phyloP scores from a whole-genome alignment of 2,797 vertebrate genomes.

The Phoebastria nigripes region DNA sequence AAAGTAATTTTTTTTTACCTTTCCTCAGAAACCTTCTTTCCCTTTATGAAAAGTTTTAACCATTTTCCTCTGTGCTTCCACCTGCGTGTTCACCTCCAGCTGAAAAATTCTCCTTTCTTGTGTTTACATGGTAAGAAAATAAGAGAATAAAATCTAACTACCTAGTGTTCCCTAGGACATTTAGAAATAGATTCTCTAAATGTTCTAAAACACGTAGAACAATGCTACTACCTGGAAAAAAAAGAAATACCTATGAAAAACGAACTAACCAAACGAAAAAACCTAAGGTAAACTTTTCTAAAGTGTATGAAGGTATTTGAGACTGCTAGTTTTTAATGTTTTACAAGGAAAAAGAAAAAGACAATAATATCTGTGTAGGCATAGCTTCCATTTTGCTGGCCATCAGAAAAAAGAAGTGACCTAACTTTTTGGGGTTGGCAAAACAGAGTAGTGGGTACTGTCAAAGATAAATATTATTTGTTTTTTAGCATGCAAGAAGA shows the following conservation, averaged over 20 bases:
- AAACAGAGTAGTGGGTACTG: neutral
- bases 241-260: neutral
- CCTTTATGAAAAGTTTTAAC: neutral
- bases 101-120: neutral
- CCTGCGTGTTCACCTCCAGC: neutral
- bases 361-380: neutral
- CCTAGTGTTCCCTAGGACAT: rapidly evolving
- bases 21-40: neutral
- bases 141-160: neutral
- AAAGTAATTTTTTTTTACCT: neutral
- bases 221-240: neutral
- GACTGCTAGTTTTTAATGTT: neutral
- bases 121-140: neutral
- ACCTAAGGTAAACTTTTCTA: neutral
- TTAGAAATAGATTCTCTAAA: neutral
- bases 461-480: neutral
- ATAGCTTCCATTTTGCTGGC: neutral
- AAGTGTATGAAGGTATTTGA: neutral
- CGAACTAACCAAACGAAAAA: neutral
- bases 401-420: neutral
- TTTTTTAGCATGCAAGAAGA: neutral
- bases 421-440: neutral
- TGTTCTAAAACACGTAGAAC: neutral
- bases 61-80: neutral
- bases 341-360: neutral